Conservation (phyloP, 2,888 invertebrate species). For the Abscondita cerata region DNA sequence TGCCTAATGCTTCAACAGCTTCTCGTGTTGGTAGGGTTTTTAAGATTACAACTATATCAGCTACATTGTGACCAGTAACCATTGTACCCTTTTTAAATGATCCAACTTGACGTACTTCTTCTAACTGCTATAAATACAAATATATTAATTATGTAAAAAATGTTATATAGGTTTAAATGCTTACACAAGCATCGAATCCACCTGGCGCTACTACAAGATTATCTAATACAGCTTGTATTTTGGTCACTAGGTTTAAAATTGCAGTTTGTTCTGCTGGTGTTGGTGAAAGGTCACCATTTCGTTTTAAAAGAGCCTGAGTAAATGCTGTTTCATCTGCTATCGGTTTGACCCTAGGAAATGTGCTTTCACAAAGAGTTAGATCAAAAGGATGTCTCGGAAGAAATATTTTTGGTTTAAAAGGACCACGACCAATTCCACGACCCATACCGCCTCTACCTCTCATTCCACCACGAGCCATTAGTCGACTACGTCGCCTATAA, state of each 20-base stretch:
- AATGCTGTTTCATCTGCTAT: slow-evolving; percentile 84
- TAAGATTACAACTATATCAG: slow-evolving; percentile 95
- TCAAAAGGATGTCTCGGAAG: slow-evolving; percentile 86
- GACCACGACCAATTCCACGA: slow-evolving; percentile 69
- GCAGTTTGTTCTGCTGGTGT: slow-evolving; percentile 90
- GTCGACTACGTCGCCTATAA: neutral
- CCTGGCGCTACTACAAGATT: slow-evolving; percentile 94
- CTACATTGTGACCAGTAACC: slow-evolving; percentile 93
- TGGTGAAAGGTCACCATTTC: slow-evolving; percentile 92
- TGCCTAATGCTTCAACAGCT: slow-evolving; percentile 90
- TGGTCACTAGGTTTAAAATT: slow-evolving; percentile 91
- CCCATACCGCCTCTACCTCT: slow-evolving; percentile 69
- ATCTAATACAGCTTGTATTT: slow-evolving; percentile 93
- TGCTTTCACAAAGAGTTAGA: slow-evolving; percentile 83
- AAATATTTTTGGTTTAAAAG: slow-evolving; percentile 69
- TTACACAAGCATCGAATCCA: slow-evolving; percentile 93
- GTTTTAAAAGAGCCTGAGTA: slow-evolving; percentile 88
- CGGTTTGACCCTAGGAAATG: slow-evolving; percentile 86
- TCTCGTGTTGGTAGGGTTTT: slow-evolving; percentile 96
- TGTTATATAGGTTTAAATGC: slow-evolving; percentile 54
- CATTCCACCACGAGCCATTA: slow-evolving; percentile 78
- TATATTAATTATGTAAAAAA: neutral
- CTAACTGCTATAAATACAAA: slow-evolving; percentile 71
- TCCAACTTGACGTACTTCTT: slow-evolving; percentile 96
- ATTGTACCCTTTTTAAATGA: slow-evolving; percentile 98